These are phyloP conservation scores for Masticophis lateralis DNA, from an alignment of 2,797 vertebrate genomes.

Conservation along the genomic window DNA sequence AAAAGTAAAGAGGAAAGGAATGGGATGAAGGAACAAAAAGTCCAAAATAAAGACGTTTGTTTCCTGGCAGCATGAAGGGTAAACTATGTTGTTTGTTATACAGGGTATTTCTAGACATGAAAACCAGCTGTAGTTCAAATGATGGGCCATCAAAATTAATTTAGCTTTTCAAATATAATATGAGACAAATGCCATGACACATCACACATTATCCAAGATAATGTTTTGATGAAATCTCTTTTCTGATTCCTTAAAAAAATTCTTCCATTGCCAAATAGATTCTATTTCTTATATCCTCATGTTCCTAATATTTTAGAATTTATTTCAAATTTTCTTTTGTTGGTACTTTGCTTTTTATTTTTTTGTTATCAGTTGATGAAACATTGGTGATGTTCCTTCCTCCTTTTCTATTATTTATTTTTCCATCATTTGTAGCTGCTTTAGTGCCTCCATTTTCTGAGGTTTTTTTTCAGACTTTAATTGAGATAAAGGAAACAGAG, in stretches of 20 bases:
- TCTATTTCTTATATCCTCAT: neutral
- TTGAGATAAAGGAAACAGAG: neutral
- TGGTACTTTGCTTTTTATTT: neutral
- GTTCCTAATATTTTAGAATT: neutral
- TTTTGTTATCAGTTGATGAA: neutral
- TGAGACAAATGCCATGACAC: neutral
- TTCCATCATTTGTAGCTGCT: neutral
- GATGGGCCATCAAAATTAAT: neutral
- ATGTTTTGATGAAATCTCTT: neutral
- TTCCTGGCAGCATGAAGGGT: neutral
- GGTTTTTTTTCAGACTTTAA: neutral
- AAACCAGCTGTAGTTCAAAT: neutral
- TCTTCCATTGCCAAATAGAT: neutral
- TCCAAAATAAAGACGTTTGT: neutral
- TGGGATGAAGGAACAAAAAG: rapidly evolving
- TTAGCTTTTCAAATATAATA: neutral
- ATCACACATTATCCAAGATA: neutral
- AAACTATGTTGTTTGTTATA: neutral
- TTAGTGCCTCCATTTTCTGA: neutral
- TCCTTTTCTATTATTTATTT: neutral
- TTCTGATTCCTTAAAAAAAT: neutral
- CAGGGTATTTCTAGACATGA: neutral
- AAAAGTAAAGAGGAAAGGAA: constrained; percentile 11
- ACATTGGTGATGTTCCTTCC: neutral
- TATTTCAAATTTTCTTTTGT: neutral